Conservation (phyloP, 2,888 invertebrate species). For the Beris chalybata region DNA sequence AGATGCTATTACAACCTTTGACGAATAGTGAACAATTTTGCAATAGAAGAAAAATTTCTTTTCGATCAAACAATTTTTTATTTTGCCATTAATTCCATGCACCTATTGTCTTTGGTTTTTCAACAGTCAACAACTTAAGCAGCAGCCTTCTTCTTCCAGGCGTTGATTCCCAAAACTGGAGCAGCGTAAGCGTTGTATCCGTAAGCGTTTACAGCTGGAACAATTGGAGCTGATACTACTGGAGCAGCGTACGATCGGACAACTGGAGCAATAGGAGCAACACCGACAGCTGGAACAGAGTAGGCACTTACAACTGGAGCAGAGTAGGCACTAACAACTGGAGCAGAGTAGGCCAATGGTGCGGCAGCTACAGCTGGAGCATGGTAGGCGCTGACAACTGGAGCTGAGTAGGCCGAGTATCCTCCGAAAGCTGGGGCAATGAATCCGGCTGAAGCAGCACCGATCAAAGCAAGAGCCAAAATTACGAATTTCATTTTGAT, state of each 20-base stretch:
- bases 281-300: background rate
- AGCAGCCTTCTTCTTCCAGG: constrained; percentile 30
- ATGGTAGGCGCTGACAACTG: constrained; percentile 9
- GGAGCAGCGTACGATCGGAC: background rate
- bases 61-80: background rate
- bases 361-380: background rate
- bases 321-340: constrained; percentile 12
- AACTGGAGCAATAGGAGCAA: constrained; percentile 7
- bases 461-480: background rate
- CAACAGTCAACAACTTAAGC: constrained; percentile 10
- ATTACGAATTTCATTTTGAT: constrained; percentile 24
- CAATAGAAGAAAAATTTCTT: too few species aligned
- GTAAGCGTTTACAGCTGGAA: constrained; percentile 1
- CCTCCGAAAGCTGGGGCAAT: background rate
- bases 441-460: background rate
- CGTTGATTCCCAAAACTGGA: background rate
- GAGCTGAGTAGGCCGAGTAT: constrained; percentile 14
- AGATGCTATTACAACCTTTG: too few species aligned
- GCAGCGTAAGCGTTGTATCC: background rate
- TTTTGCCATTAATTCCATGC: background rate
- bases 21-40: too few species aligned
- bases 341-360: background rate
- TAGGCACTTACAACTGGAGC: background rate
- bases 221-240: constrained; percentile 1
- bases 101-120: too few species aligned